Conservation (phyloP, 2,113 vertebrate species). For the Larimichthys crocea region DNA sequence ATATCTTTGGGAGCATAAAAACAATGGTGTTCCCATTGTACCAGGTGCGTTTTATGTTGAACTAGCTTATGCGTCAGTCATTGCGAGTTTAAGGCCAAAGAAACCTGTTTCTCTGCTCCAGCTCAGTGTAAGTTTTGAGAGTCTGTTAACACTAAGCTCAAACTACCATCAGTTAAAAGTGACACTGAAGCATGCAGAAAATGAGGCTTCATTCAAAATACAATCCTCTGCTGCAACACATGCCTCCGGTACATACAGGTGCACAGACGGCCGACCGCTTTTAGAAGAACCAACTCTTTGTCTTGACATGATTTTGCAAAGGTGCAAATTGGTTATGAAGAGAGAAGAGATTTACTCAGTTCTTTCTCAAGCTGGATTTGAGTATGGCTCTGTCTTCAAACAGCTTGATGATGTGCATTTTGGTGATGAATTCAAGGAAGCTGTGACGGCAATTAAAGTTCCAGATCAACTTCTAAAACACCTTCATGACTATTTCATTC, state of each 20-base stretch:
- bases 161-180: constrained; percentile 79
- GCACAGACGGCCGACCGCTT: constrained; percentile 27
- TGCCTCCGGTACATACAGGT: constrained; percentile 82
- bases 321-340: constrained; percentile 80
- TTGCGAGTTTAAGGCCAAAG: constrained; percentile 79
- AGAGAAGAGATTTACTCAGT: constrained; percentile 81
- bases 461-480: constrained; percentile 75
- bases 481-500: constrained; percentile 85
- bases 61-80: constrained; percentile 84
- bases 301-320: constrained; percentile 76
- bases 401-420: constrained; percentile 84
- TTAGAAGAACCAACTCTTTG: constrained; percentile 83
- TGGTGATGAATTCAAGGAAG: constrained; percentile 87
- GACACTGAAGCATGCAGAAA: constrained; percentile 72
- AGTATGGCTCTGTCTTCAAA: constrained; percentile 85
- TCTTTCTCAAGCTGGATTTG: constrained; percentile 85
- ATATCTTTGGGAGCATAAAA: constrained; percentile 88
- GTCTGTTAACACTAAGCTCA: constrained; percentile 79
- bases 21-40: constrained; percentile 82
- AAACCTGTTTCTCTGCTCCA: constrained; percentile 78
- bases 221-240: constrained; percentile 80
- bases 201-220: constrained; percentile 81
- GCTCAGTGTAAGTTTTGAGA: constrained; percentile 84
- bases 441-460: constrained; percentile 82
- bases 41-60: constrained; percentile 88